Base-by-base conservation (phyloP, 2,113 vertebrate genomes). In the Oreochromis tanganicae region DNA sequence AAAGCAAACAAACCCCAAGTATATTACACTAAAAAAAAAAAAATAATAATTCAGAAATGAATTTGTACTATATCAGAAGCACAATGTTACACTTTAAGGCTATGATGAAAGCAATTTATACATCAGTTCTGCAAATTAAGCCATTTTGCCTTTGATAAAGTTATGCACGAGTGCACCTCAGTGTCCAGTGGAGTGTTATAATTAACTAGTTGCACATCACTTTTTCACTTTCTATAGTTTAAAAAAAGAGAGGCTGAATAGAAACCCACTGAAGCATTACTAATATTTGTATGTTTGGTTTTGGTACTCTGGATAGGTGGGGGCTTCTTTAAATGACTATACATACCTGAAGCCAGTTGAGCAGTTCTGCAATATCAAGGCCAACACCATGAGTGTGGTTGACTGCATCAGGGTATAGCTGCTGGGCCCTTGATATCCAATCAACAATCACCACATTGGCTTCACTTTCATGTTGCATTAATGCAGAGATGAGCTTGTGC, bases 401-500 rank as follows among this genome's bases (percentile, higher is more conserved):
- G 48, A 98, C 99, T 0, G 98, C 98, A 0, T 98, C 96, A 0
- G 96, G 96, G 73, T 99, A 99, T 52, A 98, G 96, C 92, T 98
- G 98, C 86, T 98, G 97, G 11, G 99, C 98, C 9, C 97, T 95
- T 0, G 92, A 1, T 1, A 98, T 95, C 99, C 99, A 99, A 16
- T 99, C 97, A 1, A 99, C 98, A 38, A 99, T 96, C 0, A 99
- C 95, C 4, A 99, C 93, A 0, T 99, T 99, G 54, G 98, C 97
- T 0, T 97, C 95, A 0, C 48, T 93, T 92, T 99, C 98, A n/a
- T 98, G 95, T 46, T 86, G 92, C 89, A 95, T 97, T 29, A 99
- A 94, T 1, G 98, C 98, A 0, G 95, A 93, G 4, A 99, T 97
- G n/a, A 99, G 92, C 83, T 96, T 97, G 32, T 95, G 83, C 88